These are phyloP conservation scores for Pycnonotus jocosus DNA, from an alignment of 2,113 vertebrate species.

Conservation along the genomic window DNA sequence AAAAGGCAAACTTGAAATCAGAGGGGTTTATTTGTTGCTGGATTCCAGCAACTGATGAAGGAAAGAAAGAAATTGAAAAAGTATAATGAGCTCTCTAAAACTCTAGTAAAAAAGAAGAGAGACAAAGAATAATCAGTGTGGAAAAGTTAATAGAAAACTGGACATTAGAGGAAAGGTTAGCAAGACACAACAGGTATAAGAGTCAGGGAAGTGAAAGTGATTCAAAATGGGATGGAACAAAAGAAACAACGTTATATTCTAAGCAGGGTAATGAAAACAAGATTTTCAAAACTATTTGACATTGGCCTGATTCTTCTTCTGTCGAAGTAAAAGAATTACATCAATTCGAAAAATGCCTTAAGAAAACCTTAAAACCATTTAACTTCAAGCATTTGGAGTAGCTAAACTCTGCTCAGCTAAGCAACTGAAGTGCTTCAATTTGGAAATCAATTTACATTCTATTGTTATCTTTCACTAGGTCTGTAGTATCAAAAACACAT, in stretches of 20 bases:
- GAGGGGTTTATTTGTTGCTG: background rate
- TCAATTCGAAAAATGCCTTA: background rate
- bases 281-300: background rate
- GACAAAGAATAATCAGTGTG: background rate
- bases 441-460: background rate
- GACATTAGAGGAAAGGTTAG: background rate
- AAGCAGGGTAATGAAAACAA: background rate
- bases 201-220: background rate
- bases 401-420: background rate
- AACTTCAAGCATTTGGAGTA: background rate
- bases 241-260: background rate
- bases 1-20: background rate
- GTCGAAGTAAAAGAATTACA: background rate
- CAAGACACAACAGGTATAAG: background rate
- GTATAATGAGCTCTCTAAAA: background rate
- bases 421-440: background rate
- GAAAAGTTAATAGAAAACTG: slow-evolving; percentile 3
- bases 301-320: background rate
- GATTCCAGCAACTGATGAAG: background rate
- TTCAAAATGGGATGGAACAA: background rate
- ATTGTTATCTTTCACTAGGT: background rate
- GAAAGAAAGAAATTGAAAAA: background rate
- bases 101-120: background rate
- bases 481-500: background rate
- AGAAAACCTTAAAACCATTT: background rate